phyloP scores from a whole-genome alignment of 2,888 invertebrate genomes.

The Nymphalis polychloros region DNA sequence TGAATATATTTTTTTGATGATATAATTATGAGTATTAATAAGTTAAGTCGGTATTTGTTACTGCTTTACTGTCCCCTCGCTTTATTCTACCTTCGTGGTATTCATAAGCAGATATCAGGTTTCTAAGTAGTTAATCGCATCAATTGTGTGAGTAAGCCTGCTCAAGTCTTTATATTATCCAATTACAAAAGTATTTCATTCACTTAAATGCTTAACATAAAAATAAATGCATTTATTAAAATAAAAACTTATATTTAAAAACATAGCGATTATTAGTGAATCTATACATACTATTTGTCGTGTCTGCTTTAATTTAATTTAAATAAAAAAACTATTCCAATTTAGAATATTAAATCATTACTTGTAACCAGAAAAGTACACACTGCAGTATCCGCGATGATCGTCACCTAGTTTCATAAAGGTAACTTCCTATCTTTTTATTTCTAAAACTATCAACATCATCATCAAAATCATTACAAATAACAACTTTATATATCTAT shows the following conservation, averaged over 20 bases:
- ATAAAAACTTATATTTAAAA: not conserved
- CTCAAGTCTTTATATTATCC: slow-evolving; percentile 9
- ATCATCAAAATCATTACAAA: too few relatives aligned
- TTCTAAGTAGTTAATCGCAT: slow-evolving; percentile 11
- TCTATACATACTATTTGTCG: too few relatives aligned
- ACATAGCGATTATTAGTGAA: not conserved
- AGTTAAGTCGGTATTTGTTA: not conserved
- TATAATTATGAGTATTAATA: not conserved
- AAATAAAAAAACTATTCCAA: too few relatives aligned
- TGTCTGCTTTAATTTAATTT: too few relatives aligned
- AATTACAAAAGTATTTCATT: not conserved
- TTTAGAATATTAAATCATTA: too few relatives aligned
- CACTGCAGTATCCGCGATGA: too few relatives aligned
- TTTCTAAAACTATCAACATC: too few relatives aligned
- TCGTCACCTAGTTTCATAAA: too few relatives aligned
- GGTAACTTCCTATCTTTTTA: too few relatives aligned
- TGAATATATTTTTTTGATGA: too few relatives aligned
- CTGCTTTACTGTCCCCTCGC: not conserved
- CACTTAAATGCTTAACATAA: not conserved
- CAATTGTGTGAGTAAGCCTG: slow-evolving; percentile 7
- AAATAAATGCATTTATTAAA: not conserved
- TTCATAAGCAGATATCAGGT: not conserved
- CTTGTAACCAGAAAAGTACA: too few relatives aligned
- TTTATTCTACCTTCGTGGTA: slow-evolving; percentile 2
- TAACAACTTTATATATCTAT: too few relatives aligned